Evolutionary conservation across 2,888 invertebrate species (phyloP).

Genomic region (Drepanosiphum platanoidis): DNA sequence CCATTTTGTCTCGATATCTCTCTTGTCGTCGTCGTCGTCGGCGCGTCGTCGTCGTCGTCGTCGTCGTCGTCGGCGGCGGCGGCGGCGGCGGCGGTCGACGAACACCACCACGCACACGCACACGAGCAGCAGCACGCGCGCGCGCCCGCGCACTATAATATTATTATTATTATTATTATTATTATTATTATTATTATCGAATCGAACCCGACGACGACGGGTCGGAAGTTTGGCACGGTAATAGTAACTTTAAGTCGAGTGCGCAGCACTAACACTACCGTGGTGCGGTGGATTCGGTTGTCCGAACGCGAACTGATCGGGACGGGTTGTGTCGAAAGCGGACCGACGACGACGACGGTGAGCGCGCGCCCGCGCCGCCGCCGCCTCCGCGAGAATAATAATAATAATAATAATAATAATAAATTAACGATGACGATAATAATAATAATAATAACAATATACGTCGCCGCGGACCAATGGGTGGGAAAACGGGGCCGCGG

Average conservation of each 20-base stretch:
- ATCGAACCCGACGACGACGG: slow-evolving; percentile 9
- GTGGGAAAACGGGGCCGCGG: neutral
- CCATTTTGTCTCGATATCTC: slow-evolving; percentile 61
- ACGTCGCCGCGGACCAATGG: neutral
- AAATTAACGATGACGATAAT: neutral
- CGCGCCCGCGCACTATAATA: neutral
- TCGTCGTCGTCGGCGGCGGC: neutral
- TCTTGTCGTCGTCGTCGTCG: no score
- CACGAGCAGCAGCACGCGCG: neutral
- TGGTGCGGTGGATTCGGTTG: neutral
- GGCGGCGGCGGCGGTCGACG: neutral
- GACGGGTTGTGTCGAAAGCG: neutral
- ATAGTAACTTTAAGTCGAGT: no score
- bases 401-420: neutral
- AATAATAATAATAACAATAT: neutral
- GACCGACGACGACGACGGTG: neutral
- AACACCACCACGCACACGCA: neutral
- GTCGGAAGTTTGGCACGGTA: slow-evolving; percentile 14
- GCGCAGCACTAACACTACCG: no score
- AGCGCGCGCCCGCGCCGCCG: neutral
- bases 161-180: no score
- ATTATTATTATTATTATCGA: slow-evolving; percentile 17
- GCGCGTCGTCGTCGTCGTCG: no score
- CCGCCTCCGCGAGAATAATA: neutral
- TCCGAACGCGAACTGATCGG: slow-evolving; percentile 10